These are phyloP conservation scores for Tiliacea aurago DNA, from an alignment of 2,888 invertebrate genomes.

Conservation along the genomic window DNA sequence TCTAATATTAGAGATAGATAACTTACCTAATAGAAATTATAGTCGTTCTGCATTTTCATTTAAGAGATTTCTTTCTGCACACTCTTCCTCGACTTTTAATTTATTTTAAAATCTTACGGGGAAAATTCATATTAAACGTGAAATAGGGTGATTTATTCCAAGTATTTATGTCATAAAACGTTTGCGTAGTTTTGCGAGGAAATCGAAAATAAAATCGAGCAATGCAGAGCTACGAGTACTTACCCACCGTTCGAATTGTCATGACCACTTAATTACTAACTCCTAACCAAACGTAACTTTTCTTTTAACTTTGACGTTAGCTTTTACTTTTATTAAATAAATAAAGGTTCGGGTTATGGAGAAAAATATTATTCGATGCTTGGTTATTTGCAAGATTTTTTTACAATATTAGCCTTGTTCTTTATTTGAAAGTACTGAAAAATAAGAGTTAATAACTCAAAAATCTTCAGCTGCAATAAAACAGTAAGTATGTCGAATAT, in stretches of 20 bases:
- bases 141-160: background rate
- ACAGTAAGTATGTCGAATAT: background rate
- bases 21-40: background rate
- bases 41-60: background rate
- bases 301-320: conserved; percentile 32
- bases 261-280: background rate
- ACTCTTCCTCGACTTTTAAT: background rate
- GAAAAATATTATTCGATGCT: too few relatives aligned
- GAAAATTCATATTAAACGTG: background rate
- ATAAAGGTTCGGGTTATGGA: background rate
- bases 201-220: conserved; percentile 3
- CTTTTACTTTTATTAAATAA: conserved; percentile 18
- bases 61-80: background rate
- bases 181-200: background rate
- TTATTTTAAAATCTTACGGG: background rate
- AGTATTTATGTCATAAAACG: too few relatives aligned
- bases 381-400: background rate
- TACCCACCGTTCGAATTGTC: background rate
- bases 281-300: conserved; percentile 8
- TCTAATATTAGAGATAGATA: background rate
- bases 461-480: background rate
- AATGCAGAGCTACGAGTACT: background rate
- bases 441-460: background rate
- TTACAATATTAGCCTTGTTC: too few relatives aligned
- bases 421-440: background rate